Conservation (phyloP, 2,888 invertebrate species). For the Diaphora mendica region DNA sequence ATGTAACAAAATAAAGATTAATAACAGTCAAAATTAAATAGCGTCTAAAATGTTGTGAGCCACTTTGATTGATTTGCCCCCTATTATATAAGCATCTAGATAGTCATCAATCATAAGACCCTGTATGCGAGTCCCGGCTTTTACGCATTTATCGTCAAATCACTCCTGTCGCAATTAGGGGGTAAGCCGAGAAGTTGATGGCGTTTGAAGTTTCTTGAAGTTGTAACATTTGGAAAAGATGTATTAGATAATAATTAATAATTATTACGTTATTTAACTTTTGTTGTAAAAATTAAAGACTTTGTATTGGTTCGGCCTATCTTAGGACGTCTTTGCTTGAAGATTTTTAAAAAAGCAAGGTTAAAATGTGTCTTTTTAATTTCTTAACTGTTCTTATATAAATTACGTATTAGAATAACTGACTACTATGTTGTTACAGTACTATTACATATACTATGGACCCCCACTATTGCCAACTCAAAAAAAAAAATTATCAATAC, state of each 20-base stretch:
- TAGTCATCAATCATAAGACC: constrained; percentile 33
- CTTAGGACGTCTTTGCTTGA: not conserved
- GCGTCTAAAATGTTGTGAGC: constrained; percentile 9
- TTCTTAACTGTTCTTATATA: no score
- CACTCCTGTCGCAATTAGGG: constrained; percentile 12
- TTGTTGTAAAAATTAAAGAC: not conserved
- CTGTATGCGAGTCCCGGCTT: constrained; percentile 14
- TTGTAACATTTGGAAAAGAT: not conserved
- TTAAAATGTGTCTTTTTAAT: not conserved
- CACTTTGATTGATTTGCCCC: constrained; percentile 30
- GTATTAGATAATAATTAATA: not conserved
- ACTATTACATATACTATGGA: no score
- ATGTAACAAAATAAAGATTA: constrained; percentile 1
- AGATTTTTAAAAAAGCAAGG: not conserved
- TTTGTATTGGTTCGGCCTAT: not conserved
- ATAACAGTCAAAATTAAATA: constrained; percentile 13
- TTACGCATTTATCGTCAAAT: constrained; percentile 6
- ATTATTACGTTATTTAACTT: not conserved
- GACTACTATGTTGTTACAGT: no score
- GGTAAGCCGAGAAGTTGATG: constrained; percentile 8
- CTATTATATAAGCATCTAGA: constrained; percentile 23
- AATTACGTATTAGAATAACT: no score
- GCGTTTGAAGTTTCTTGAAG: not conserved
- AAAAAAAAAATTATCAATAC: no score
- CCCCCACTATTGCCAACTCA: no score